phyloP scores from a whole-genome alignment of 2,888 invertebrate species.

The Rutpela maculata region DNA sequence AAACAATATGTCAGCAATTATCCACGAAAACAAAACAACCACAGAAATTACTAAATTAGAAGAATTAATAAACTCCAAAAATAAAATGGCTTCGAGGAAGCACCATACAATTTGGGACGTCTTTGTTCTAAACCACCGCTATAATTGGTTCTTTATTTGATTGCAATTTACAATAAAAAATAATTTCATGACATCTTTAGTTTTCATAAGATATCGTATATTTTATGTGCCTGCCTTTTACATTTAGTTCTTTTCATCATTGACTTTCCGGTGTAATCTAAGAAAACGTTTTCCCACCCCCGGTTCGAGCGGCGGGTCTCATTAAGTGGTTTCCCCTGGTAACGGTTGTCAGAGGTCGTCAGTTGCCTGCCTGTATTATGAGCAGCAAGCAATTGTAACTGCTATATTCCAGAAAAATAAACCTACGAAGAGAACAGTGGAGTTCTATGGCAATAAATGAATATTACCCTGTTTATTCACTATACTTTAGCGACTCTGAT shows the following conservation, averaged over 20 bases:
- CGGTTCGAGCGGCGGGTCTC: constrained; percentile 62
- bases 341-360: constrained; percentile 71
- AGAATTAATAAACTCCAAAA: not conserved
- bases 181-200: constrained; percentile 1
- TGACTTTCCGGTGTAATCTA: constrained; percentile 67
- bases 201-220: constrained; percentile 43
- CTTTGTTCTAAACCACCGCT: not conserved
- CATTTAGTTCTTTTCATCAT: constrained; percentile 66
- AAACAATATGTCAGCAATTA: not conserved
- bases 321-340: constrained; percentile 73
- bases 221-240: constrained; percentile 55
- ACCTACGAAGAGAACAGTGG: constrained; percentile 37
- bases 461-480: constrained; percentile 49
- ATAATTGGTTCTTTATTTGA: constrained; percentile 3
- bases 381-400: constrained; percentile 60
- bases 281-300: constrained; percentile 65
- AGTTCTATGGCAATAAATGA: constrained; percentile 46
- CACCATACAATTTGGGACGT: not conserved
- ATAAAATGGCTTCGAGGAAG: not conserved
- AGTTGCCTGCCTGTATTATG: constrained; percentile 63
- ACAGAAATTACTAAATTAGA: not conserved
- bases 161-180: not conserved
- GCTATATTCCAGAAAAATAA: constrained; percentile 52
- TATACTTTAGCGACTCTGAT: constrained; percentile 44
- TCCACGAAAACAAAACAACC: not conserved